Evolutionary conservation across 1,140 invertebrate genomes (phyloP).

Genomic region (Drosophila albomicans): DNA sequence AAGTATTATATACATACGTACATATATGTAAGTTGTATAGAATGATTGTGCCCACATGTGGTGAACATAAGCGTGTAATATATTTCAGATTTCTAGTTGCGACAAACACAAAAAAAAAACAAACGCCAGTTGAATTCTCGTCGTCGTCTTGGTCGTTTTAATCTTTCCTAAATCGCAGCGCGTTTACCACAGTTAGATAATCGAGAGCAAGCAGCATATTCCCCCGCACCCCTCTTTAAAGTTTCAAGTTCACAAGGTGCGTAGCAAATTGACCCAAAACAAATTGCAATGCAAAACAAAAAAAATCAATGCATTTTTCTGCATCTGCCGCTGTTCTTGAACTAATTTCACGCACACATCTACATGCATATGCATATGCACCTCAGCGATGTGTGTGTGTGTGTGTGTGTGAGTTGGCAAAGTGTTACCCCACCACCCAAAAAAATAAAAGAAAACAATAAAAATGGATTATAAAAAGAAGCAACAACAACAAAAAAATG

Average conservation of each 20-base stretch:
- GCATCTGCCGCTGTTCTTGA: constrained; percentile 54
- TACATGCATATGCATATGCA: neutral
- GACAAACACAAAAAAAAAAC: constrained; percentile 55
- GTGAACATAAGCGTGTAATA: constrained; percentile 15
- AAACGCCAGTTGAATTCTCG: constrained; percentile 33
- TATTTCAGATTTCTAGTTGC: constrained; percentile 18
- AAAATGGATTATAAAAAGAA: neutral
- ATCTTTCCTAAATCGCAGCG: constrained; percentile 2
- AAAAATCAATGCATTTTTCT: constrained; percentile 57
- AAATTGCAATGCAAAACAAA: constrained; percentile 29
- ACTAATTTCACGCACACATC: constrained; percentile 31
- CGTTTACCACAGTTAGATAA: constrained; percentile 45
- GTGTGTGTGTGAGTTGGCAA: constrained; percentile 5
- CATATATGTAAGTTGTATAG: neutral
- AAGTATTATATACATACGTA: constrained; percentile 5
- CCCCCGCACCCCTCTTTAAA: no score
- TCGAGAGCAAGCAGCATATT: constrained; percentile 12
- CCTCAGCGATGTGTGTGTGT: neutral
- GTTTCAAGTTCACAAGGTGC: constrained; percentile 30
- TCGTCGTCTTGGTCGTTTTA: constrained; percentile 1
- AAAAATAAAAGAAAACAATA: neutral
- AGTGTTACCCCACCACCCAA: constrained; percentile 3
- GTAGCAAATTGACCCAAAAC: constrained; percentile 17
- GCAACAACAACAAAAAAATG: neutral
- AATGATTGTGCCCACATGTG: neutral